A percentile compares a stretch with the other conserved stretches of the same genome.
phyloP scores from a whole-genome alignment of 2,113 vertebrate genomes.

The Excalfactoria chinensis region DNA sequence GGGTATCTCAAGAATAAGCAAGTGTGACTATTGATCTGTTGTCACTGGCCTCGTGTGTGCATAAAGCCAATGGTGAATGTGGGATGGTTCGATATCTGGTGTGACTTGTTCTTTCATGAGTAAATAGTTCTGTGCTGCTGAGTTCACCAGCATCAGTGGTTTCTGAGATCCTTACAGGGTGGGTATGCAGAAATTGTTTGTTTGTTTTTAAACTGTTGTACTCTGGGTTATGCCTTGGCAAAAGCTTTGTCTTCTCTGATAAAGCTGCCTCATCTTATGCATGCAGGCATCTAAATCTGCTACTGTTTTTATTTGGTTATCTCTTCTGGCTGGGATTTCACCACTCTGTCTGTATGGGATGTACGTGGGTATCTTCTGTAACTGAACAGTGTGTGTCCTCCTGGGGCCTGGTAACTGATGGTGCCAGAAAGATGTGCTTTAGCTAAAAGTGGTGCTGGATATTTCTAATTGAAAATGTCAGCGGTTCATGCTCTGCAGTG shows the following conservation, averaged over 20 bases:
- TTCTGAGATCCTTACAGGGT: neutral
- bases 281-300: neutral
- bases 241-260: neutral
- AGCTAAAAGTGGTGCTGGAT: neutral
- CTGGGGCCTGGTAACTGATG: neutral
- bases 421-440: neutral
- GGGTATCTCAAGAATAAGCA: neutral
- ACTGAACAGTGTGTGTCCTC: neutral
- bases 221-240: neutral
- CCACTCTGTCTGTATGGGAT: neutral
- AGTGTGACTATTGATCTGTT: neutral
- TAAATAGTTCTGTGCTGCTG: neutral
- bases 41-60: neutral
- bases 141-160: neutral
- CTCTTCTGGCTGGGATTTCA: constrained; percentile 18
- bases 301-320: neutral
- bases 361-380: neutral
- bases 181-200: neutral
- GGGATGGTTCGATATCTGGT: neutral
- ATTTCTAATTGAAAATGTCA: neutral
- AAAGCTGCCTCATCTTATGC: neutral
- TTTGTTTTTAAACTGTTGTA: neutral
- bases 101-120: neutral
- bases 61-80: neutral
- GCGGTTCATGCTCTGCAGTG: neutral